These are phyloP conservation scores for Hypocryptadius cinnamomeus DNA, from an alignment of 2,113 vertebrate species.

Conservation along the genomic window DNA sequence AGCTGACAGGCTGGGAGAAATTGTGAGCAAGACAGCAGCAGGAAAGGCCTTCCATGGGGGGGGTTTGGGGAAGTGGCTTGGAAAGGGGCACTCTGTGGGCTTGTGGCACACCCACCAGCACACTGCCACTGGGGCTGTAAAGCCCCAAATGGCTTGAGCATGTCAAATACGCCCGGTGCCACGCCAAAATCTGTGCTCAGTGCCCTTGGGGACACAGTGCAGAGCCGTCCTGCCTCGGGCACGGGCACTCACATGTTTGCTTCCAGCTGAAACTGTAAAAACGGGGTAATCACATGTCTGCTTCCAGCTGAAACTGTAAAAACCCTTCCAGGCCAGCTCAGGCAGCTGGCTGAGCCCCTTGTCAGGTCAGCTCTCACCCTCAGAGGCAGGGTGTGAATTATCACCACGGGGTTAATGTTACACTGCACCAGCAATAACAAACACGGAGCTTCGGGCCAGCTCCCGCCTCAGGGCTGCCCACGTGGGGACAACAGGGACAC, in stretches of 20 bases:
- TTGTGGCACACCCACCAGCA: neutral
- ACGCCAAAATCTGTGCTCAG: neutral
- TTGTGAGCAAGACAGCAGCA: neutral
- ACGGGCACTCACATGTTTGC: neutral
- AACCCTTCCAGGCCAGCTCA: neutral
- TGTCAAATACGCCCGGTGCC: accelerated
- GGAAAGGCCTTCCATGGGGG: neutral
- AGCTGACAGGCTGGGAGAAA: neutral
- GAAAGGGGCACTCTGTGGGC: neutral
- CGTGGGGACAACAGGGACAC: accelerated
- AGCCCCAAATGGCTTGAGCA: neutral
- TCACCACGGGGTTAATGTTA: neutral
- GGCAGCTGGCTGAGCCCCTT: neutral
- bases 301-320: neutral
- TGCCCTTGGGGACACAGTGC: neutral
- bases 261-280: neutral
- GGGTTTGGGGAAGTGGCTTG: neutral
- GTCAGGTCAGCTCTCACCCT: neutral
- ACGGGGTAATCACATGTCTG: neutral
- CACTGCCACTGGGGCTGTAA: neutral
- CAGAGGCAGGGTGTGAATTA: neutral
- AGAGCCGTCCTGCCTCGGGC: accelerated
- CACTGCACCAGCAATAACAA: neutral
- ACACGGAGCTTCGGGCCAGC: accelerated
- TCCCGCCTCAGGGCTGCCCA: neutral